Base-by-base conservation (phyloP, 2,113 vertebrate genomes). In the human region DNA sequence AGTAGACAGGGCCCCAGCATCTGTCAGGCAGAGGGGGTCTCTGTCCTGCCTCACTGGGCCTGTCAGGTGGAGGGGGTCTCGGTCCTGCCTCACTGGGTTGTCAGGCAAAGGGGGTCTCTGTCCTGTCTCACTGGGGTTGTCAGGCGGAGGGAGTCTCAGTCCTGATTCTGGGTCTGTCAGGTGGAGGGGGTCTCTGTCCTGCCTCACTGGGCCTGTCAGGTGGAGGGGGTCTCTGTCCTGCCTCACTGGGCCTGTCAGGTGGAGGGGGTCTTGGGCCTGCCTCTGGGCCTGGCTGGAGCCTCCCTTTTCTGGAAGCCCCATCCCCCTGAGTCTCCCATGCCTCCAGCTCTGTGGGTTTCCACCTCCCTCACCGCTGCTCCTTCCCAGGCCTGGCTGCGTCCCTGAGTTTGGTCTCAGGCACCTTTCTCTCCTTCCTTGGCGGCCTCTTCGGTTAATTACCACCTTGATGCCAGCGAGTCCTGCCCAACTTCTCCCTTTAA, bases 41-140 rank as follows among this genome's bases (percentile, higher is more conserved):
- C 59, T 0, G 59, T 61, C 59, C 59, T 27, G 59, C 4, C 23
- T 61, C 59, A 57, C 50, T 52, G 16, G 50, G 50, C 16, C 50
- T 18, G 52, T 52, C 52, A 52, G 52, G 52, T 0, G 1, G 52
- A 59, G 57, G 3, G 22, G 57, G 55, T 57, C 55, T 57, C 20
- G 0, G 8, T 57, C 55, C 20, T 57, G 55, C 0, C 20, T 57
- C 38, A 38, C 17, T 20, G 7, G 17, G 25, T 38, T 6, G 8
- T 52, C 14, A 52, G 14, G 50, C 0, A 0, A 14, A 52, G 50
- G 50, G 14, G 50, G 50, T 50, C 50, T 50, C 13, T 0, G 0
- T 50, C 50, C 1, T 50, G 50, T 0, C 50, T 50, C 48, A 50
- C 50, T 50, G 3, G 13, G 48, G n/a, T n/a, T 55, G 14, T 52